Evolutionary conservation across 2,113 vertebrate species (phyloP).

Genomic region (Daphoenositta chrysoptera): DNA sequence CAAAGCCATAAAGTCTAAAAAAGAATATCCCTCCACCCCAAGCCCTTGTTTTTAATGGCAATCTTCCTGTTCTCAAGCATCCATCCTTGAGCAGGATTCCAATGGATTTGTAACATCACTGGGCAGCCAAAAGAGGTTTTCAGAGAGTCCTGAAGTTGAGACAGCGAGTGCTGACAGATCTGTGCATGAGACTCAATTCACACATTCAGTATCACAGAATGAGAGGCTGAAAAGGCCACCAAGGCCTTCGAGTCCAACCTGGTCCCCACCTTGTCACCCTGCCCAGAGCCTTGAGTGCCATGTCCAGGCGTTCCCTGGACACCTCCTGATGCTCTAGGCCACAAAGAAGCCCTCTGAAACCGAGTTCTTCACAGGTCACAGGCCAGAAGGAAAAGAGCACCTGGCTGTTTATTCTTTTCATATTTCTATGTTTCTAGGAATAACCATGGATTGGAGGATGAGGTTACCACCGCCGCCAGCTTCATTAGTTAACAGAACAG

Average conservation of each 20-base stretch:
- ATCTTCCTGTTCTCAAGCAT: not conserved
- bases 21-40: not conserved
- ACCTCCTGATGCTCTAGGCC: too few species aligned
- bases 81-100: not conserved
- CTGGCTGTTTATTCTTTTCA: too few species aligned
- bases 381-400: too few species aligned
- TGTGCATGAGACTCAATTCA: too few species aligned
- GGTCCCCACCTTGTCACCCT: not conserved
- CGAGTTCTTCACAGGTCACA: too few species aligned
- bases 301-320: rapidly evolving
- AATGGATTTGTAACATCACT: not conserved
- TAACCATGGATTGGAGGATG: too few species aligned
- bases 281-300: not conserved
- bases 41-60: not conserved
- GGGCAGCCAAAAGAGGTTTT: not conserved
- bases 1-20: not conserved
- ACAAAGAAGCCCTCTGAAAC: too few species aligned
- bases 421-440: too few species aligned
- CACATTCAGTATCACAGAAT: not conserved
- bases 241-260: not conserved
- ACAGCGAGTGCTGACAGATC: not conserved
- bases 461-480: too few species aligned
- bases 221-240: not conserved
- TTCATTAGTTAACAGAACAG: too few species aligned
- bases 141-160: not conserved